phyloP scores from a whole-genome alignment of 2,113 vertebrate genomes.

The Brachionichthys hirsutus region DNA sequence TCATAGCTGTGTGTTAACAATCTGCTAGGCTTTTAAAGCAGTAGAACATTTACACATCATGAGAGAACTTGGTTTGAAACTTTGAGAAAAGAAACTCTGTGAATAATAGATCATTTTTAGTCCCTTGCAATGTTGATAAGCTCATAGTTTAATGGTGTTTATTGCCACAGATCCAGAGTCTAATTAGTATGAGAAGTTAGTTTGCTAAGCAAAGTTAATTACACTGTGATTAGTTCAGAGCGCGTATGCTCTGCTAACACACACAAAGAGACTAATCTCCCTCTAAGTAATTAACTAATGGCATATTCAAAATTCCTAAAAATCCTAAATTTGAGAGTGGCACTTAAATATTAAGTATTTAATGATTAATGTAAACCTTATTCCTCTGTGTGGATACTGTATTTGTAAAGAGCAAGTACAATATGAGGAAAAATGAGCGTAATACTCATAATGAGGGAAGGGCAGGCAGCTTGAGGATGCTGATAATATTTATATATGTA shows the following conservation, averaged over 20 bases:
- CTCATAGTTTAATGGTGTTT: not conserved
- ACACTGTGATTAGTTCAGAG: constrained; percentile 4
- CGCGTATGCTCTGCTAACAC: not conserved
- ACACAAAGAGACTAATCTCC: constrained; percentile 11
- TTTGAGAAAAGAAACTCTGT: too few species aligned
- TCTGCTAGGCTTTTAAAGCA: constrained; percentile 13
- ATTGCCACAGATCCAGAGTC: not conserved
- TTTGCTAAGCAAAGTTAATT: constrained; percentile 7
- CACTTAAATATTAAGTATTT: too few species aligned
- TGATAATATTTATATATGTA: too few species aligned
- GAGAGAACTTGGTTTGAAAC: too few species aligned
- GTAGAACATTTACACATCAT: constrained; percentile 3
- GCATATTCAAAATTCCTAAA: too few species aligned
- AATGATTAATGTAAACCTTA: too few species aligned
- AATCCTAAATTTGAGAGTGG: too few species aligned
- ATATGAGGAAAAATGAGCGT: too few species aligned
- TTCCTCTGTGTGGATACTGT: too few species aligned
- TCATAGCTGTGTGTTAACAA: not conserved
- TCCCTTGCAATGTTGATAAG: not conserved
- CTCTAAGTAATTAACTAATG: constrained; percentile 10
- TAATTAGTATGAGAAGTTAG: constrained; percentile 14
- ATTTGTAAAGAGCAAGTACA: too few species aligned
- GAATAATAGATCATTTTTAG: constrained; percentile 1
- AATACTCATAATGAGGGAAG: too few species aligned
- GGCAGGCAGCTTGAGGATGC: too few species aligned